Conservation (phyloP, 2,888 invertebrate species). For the Andrena dorsata region DNA sequence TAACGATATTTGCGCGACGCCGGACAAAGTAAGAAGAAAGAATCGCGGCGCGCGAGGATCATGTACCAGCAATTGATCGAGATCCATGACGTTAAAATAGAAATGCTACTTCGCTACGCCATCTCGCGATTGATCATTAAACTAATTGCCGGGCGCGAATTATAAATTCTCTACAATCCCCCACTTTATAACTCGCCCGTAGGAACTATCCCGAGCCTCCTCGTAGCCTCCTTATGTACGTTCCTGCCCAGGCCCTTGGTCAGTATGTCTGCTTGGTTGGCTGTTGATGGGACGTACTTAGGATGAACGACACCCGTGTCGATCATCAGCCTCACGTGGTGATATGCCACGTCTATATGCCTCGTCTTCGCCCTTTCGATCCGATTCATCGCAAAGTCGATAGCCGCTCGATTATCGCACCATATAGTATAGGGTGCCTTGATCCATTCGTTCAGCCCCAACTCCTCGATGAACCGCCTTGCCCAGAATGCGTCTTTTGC, state of each 20-base stretch:
- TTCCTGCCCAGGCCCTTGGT: neutral
- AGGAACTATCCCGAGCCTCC: neutral
- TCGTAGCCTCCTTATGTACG: neutral
- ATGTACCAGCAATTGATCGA: too few species aligned
- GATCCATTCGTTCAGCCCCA: neutral
- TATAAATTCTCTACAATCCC: too few species aligned
- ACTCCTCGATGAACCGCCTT: conserved; percentile 4
- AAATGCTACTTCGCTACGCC: too few species aligned
- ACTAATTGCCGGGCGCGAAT: too few species aligned
- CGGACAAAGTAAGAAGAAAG: too few species aligned
- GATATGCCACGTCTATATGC: conserved; percentile 26
- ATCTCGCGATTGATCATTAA: too few species aligned
- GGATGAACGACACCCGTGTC: neutral
- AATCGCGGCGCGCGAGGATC: too few species aligned
- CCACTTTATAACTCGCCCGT: conserved; percentile 14
- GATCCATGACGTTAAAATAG: too few species aligned
- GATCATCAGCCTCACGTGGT: conserved; percentile 7
- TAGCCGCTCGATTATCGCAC: conserved; percentile 33
- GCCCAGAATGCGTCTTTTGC: conserved; percentile 21
- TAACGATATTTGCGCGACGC: too few species aligned
- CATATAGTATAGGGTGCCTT: conserved; percentile 10
- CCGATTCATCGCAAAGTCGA: conserved; percentile 24
- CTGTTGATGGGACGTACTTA: neutral
- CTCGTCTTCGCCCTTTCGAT: conserved; percentile 5
- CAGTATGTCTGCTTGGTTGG: conserved; percentile 1